Conservation (phyloP, 2,113 vertebrate species). For the Antechinus stuartii region DNA sequence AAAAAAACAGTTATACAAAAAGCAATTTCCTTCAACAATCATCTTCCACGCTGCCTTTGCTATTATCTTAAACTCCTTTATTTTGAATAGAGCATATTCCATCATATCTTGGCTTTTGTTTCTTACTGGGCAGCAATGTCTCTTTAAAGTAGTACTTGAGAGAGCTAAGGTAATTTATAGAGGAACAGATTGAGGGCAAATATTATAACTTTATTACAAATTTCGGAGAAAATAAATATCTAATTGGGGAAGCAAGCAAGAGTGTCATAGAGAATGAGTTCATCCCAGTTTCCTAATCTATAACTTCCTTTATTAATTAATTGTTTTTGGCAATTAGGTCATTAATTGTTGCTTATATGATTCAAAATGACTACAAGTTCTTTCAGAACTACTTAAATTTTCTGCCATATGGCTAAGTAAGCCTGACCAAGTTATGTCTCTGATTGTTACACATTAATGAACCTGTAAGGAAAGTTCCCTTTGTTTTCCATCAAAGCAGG, state of each 20-base stretch:
- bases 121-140: not conserved
- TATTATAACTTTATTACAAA: not conserved
- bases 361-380: not conserved
- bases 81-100: not conserved
- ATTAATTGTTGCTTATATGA: not conserved
- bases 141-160: not conserved
- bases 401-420: not conserved
- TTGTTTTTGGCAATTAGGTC: not conserved
- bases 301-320: not conserved
- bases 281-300: not conserved
- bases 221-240: not conserved
- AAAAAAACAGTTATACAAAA: constrained; percentile 61
- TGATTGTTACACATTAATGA: not conserved
- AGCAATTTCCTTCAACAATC: constrained; percentile 53
- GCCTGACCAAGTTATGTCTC: not conserved
- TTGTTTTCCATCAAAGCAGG: not conserved
- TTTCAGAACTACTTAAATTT: not conserved
- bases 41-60: constrained; percentile 63
- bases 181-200: not conserved
- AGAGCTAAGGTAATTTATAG: not conserved
- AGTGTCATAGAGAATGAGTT: not conserved
- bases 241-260: not conserved
- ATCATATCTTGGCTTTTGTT: not conserved
- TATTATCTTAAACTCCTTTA: constrained; percentile 48
- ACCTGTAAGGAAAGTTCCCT: not conserved